Evolutionary conservation across 2,888 invertebrate species (phyloP), one percentile per base, ranked within the genome.

Genomic region (Tachina lurida): DNA sequence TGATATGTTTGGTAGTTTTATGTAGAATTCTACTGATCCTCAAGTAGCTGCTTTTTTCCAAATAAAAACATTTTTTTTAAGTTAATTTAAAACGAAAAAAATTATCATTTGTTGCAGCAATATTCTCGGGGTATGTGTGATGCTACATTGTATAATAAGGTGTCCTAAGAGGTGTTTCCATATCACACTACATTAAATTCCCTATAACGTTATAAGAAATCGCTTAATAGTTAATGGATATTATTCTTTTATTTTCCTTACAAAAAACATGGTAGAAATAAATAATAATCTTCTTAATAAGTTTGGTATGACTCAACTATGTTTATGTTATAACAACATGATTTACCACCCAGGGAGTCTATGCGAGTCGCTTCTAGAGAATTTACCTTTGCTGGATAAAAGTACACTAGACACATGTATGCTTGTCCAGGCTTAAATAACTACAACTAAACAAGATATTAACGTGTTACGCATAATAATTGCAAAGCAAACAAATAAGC

Each of bases 401-500:
- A 19, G 15, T 41, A 68, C 7, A 58, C 17, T 19, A n/a, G 7
- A 9, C 15, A 45, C n/a, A 67, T 83, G 31, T 7, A 31, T 31
- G 5, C 31, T 31, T 31, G 31, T 31, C 5, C 7, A 31, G 5
- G 77, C 58, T 67, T 73, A 71, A 76, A 17, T 47, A 73, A 78
- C 60, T 68, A 68, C 43, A 73, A 47, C 43, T n/a, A 52, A 56
- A 71, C 65, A 67, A 77, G 76, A 62, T 70, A 22, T 65, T 76
- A 68, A 86, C 86, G 83, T 83, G 86, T 86, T 80, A 83, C 83
- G 86, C 86, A 86, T 86, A 86, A 67, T 80, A 83, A 86, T 76
- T 86, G 83, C 76, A 45, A 43, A 77, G 73, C 12, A 68, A 22
- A 52, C 58, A 58, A 22, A 65, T 60, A 58, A 73, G 15, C 22